Evolutionary conservation across 2,113 vertebrate genomes (phyloP).

Genomic region (Oryzias javanicus): DNA sequence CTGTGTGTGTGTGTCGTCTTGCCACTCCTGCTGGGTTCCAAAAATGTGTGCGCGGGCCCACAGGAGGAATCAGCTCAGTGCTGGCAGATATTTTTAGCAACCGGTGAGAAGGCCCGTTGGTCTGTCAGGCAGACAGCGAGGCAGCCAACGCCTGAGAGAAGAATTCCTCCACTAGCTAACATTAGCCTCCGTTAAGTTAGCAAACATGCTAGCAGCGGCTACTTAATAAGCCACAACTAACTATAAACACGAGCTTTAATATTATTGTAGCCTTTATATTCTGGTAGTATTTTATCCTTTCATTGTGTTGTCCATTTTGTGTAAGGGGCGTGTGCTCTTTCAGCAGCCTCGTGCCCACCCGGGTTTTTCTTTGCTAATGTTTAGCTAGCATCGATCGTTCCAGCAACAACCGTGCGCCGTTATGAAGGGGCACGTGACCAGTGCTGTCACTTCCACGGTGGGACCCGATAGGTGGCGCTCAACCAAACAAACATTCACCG

Average conservation of each 20-base stretch:
- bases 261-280: not conserved
- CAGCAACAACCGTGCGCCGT: constrained; percentile 17
- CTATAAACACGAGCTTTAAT: constrained; percentile 1
- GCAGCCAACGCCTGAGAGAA: constrained; percentile 4
- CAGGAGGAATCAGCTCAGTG: constrained; percentile 29
- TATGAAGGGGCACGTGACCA: constrained; percentile 53
- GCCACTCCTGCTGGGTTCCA: constrained; percentile 30
- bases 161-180: not conserved
- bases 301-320: too few species aligned
- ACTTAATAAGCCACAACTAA: constrained; percentile 31
- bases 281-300: rapidly evolving
- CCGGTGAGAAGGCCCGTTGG: constrained; percentile 5
- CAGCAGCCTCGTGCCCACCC: too few species aligned
- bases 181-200: constrained; percentile 15
- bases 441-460: constrained; percentile 41
- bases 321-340: not conserved
- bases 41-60: constrained; percentile 52
- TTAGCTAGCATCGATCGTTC: constrained; percentile 19
- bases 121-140: not conserved
- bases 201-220: constrained; percentile 53
- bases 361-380: not conserved
- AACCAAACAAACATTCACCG: constrained; percentile 1
- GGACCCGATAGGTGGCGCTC: not conserved
- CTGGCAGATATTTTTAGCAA: constrained; percentile 73
- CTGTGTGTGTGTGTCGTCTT: constrained; percentile 50